Evolutionary conservation across 2,888 invertebrate species (phyloP), one percentile per base, ranked within the genome.

Genomic region (Dolichomitus sp.): DNA sequence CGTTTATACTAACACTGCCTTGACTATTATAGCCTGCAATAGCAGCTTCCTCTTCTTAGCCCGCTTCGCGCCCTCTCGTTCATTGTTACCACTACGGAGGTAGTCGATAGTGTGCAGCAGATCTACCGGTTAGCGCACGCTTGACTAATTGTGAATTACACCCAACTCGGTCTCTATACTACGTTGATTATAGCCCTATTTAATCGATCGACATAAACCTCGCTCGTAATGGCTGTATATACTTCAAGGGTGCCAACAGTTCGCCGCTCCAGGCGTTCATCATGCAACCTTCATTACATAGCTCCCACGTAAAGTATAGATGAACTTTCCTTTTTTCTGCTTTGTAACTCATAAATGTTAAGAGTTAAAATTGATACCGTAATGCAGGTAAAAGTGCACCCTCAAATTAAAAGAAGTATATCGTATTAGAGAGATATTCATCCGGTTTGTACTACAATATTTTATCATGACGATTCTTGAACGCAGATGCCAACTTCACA

Each of bases 111-210:
- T 30, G 57, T 57, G 11, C 9, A 42, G 11, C 27, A n/a, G 52
- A 70, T 70, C 54, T 70, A 27, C 5, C 23, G 69, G 37, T 61
- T 37, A 61, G 12, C 69, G 52, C 54, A 40, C 19, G 40, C 54
- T 40, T 33, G 69, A 42, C 54, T 70, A 70, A 70, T 69, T 69
- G 69, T 40, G 54, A 69, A 69, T 69, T 54, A 69, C 69, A 23
- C 52, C 40, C 54, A 54, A 37, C 54, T 37, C 69, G 37, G 54
- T 54, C 19, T 7, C 52, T 69, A 54, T 69, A 54, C 17, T 5
- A n/a, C 33, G 37, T 68, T 37, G 42, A 68, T 68, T 68, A 68
- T 50, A 68, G 33, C 54, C 23, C 52, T 52, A 52, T 40, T 37
- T 40, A 54, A 69, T 69, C 69, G 69, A 69, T 54, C 69, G 69